Percentiles rank a stretch among this genome's conserved stretches.
phyloP scores from a whole-genome alignment of 2,888 invertebrate genomes.

The Drosophila kuntzei region DNA sequence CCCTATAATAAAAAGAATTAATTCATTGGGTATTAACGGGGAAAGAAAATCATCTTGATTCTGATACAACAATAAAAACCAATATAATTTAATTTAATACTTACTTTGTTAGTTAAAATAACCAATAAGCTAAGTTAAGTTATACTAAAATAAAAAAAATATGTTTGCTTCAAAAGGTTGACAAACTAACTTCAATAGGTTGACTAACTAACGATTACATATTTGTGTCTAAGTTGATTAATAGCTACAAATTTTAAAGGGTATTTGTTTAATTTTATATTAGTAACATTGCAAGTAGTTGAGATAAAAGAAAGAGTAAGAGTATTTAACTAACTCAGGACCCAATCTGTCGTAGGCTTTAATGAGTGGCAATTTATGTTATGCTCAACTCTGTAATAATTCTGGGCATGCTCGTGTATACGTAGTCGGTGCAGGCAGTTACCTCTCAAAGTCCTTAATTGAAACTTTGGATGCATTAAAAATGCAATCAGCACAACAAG shows the following conservation, averaged over 20 bases:
- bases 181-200: no score
- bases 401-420: slow-evolving; percentile 10
- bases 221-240: no score
- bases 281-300: no score
- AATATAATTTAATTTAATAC: no score
- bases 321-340: neutral
- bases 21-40: no score
- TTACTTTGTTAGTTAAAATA: no score
- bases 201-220: no score
- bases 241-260: no score
- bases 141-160: neutral
- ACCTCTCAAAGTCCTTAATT: slow-evolving; percentile 53
- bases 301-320: neutral
- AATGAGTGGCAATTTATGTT: neutral
- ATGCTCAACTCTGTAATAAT: neutral
- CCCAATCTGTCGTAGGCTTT: neutral
- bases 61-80: no score
- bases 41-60: no score
- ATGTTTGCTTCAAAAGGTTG: no score
- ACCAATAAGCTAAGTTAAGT: neutral
- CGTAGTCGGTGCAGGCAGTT: neutral
- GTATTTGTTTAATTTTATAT: neutral
- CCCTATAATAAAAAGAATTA: no score
- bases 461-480: slow-evolving; percentile 76
- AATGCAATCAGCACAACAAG: slow-evolving; percentile 75